Conservation (phyloP, 2,797 vertebrate genomes). For the Hyperoplus lanceolatus region DNA sequence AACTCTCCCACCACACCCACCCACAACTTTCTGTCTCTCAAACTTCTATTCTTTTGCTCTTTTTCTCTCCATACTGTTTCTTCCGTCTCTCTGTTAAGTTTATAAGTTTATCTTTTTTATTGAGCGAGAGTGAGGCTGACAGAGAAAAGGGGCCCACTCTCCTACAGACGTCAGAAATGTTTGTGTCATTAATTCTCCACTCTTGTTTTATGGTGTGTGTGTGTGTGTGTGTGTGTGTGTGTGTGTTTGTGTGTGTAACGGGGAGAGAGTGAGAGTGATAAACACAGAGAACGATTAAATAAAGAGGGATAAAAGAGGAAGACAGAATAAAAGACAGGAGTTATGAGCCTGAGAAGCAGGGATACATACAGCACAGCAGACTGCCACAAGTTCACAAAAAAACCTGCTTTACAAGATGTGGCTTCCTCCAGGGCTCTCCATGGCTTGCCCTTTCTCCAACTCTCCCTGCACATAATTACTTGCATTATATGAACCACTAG, state of each 20-base stretch:
- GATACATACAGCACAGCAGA: constrained; percentile 21
- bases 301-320: constrained; percentile 59
- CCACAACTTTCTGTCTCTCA: constrained; percentile 31
- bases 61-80: constrained; percentile 27
- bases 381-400: constrained; percentile 51
- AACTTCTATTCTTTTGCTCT: constrained; percentile 44
- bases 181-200: constrained; percentile 65
- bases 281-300: constrained; percentile 55
- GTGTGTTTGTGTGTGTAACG: constrained; percentile 25
- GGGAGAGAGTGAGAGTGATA: constrained; percentile 43
- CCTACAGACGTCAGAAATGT: constrained; percentile 62
- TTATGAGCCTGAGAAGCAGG: constrained; percentile 29
- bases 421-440: constrained; percentile 63
- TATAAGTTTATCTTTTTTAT: constrained; percentile 72
- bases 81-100: constrained; percentile 32
- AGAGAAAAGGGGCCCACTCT: constrained; percentile 39
- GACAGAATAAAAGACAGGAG: constrained; percentile 37
- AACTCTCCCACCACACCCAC: constrained; percentile 67
- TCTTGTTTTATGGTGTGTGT: constrained; percentile 64
- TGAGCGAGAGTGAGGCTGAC: constrained; percentile 61
- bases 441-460: constrained; percentile 45
- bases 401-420: constrained; percentile 74
- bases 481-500: constrained; percentile 73
- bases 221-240: constrained; percentile 37
- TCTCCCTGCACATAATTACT: constrained; percentile 72